These are phyloP conservation scores for Tragelaphus imberbis DNA, from an alignment of 2,113 vertebrate species.

Conservation along the genomic window DNA sequence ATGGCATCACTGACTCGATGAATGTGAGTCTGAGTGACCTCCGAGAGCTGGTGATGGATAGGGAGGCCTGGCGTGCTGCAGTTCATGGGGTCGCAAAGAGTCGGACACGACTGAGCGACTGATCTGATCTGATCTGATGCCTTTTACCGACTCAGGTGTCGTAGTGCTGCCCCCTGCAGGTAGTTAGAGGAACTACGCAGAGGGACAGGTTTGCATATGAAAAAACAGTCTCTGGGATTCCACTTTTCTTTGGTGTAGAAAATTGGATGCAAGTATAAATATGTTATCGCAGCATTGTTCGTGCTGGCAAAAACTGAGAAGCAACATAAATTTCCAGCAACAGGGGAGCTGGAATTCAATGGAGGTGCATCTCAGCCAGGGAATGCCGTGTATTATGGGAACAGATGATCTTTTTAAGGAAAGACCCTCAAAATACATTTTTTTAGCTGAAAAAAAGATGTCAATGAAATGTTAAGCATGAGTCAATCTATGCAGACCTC, in stretches of 20 bases:
- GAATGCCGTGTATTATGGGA: fast-evolving
- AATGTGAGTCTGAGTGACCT: too few species aligned
- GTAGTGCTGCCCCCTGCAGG: conserved; percentile 27
- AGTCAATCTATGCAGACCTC: not conserved
- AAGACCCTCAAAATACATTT: not conserved
- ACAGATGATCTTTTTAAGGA: not conserved
- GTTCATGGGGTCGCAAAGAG: too few species aligned
- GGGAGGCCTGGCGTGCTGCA: too few species aligned
- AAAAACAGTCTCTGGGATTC: not conserved
- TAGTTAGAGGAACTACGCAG: not conserved
- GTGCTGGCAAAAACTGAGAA: not conserved
- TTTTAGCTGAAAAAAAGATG: not conserved
- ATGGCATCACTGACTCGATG: too few species aligned
- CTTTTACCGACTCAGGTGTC: not conserved
- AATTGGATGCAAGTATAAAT: not conserved
- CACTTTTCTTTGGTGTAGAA: not conserved
- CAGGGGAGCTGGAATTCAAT: not conserved
- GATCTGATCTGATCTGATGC: too few species aligned
- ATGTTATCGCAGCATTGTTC: not conserved
- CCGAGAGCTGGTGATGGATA: too few species aligned
- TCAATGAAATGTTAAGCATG: not conserved
- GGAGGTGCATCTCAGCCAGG: not conserved
- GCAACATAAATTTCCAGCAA: not conserved
- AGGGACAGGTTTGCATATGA: fast-evolving
- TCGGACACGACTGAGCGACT: too few species aligned